Evolutionary conservation across 2,888 invertebrate genomes (phyloP).

Genomic region (Hoplodrina ambigua): DNA sequence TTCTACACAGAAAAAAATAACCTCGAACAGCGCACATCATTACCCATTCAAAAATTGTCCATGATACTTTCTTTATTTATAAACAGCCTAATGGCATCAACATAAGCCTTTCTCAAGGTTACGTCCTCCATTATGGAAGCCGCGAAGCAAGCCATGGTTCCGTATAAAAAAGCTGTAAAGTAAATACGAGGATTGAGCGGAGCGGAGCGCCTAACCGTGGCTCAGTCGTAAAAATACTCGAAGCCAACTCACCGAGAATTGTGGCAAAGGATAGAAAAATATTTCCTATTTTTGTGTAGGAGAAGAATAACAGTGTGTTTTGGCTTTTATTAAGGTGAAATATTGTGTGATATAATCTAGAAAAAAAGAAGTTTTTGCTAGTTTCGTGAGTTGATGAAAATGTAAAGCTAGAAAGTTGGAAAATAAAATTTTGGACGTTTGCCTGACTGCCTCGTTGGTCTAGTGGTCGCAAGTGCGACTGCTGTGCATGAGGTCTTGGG

Average conservation of each 20-base stretch:
- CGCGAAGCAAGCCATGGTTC: slow-evolving; percentile 42
- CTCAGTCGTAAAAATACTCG: slow-evolving; percentile 54
- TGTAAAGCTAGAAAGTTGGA: not conserved
- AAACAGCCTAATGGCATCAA: slow-evolving; percentile 51
- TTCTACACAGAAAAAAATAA: not conserved
- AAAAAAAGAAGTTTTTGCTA: not conserved
- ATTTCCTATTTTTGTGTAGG: slow-evolving; percentile 41
- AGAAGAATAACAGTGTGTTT: slow-evolving; percentile 4
- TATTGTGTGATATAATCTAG: slow-evolving; percentile 22
- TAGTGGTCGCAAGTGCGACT: too few relatives aligned
- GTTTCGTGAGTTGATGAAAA: not conserved
- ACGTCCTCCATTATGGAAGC: slow-evolving; percentile 48
- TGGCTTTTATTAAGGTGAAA: slow-evolving; percentile 30
- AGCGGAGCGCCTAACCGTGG: slow-evolving; percentile 25
- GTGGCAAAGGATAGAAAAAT: slow-evolving; percentile 53
- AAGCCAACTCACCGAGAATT: slow-evolving; percentile 35
- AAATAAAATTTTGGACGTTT: not conserved
- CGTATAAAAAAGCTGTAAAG: slow-evolving; percentile 66
- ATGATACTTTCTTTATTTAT: slow-evolving; percentile 20
- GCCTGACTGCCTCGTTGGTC: too few relatives aligned
- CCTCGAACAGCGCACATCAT: slow-evolving; percentile 35
- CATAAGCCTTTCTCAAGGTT: slow-evolving; percentile 57
- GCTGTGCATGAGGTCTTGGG: too few relatives aligned
- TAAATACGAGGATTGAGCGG: slow-evolving; percentile 62
- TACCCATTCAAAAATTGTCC: slow-evolving; percentile 36